These are phyloP conservation scores for Kryptopterus vitreolus DNA, from an alignment of 2,797 vertebrate genomes.

Conservation along the genomic window DNA sequence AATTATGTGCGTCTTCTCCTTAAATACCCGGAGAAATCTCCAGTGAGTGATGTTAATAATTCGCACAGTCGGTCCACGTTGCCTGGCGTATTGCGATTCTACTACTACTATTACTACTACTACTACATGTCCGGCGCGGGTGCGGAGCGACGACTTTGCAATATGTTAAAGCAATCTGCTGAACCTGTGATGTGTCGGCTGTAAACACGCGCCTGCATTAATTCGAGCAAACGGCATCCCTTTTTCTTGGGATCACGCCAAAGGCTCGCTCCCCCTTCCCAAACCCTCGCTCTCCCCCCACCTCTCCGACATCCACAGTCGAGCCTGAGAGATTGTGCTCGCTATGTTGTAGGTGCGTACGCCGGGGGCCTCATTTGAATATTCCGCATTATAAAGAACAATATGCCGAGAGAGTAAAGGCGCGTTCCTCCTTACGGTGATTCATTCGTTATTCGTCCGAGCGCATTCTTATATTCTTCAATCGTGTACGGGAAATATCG, in stretches of 20 bases:
- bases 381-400: constrained; percentile 21
- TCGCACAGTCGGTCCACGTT: not conserved
- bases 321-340: not conserved
- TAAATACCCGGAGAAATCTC: not conserved
- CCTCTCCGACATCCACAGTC: not conserved
- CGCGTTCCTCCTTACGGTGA: not conserved
- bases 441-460: not conserved
- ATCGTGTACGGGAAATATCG: not conserved
- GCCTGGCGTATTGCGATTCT: constrained; percentile 23
- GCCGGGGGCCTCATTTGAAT: not conserved
- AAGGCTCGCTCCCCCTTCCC: no score
- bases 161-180: constrained; percentile 27
- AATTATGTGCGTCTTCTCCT: not conserved
- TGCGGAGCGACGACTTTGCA: constrained; percentile 18
- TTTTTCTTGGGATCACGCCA: constrained; percentile 23
- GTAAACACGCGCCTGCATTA: constrained; percentile 27
- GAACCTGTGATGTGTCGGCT: constrained; percentile 29
- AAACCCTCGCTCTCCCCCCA: not conserved
- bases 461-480: no score
- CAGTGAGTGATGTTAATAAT: not conserved
- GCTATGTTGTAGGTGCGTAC: not conserved
- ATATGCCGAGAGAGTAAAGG: not conserved
- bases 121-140: not conserved
- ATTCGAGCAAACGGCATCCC: constrained; percentile 2
- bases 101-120: constrained; percentile 8